A percentile compares a stretch with the other conserved stretches of the same genome.
phyloP scores from a whole-genome alignment of 2,113 vertebrate species.

The Hippocampus abdominalis region DNA sequence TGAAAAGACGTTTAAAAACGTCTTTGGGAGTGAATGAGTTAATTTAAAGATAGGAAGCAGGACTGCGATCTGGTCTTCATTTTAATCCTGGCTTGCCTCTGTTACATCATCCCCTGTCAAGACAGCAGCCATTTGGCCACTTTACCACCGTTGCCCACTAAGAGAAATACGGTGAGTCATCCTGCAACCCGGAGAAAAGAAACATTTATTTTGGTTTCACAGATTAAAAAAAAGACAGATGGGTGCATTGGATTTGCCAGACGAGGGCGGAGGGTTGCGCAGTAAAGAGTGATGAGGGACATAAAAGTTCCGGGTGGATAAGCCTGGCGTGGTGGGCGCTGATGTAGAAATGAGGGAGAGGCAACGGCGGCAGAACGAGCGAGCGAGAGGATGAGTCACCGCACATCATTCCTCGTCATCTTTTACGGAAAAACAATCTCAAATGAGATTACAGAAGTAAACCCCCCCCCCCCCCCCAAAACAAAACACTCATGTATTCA shows the following conservation, averaged over 20 bases:
- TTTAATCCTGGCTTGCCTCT: conserved; percentile 19
- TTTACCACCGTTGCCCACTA: conserved; percentile 13
- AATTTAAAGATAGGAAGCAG: neutral
- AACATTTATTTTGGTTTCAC: neutral
- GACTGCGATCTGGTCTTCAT: neutral
- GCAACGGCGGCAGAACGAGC: neutral
- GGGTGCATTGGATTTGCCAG: neutral
- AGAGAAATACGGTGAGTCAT: conserved; percentile 25
- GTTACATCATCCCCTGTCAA: conserved; percentile 11
- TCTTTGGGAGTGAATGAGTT: no score
- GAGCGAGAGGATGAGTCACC: conserved; percentile 40
- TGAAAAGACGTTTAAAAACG: no score
- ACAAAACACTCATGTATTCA: neutral
- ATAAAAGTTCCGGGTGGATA: conserved; percentile 15
- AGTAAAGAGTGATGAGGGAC: conserved; percentile 1
- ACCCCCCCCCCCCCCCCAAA: no score
- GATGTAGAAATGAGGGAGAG: conserved; percentile 20
- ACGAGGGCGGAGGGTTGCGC: neutral
- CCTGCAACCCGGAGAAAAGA: conserved; percentile 9
- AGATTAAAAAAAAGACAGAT: neutral
- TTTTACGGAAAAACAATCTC: neutral
- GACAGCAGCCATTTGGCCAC: conserved; percentile 40
- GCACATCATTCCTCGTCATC: conserved; percentile 8
- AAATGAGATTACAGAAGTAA: conserved; percentile 1
- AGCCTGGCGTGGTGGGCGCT: conserved; percentile 13